These are phyloP conservation scores for Hypsibius dujardini DNA, from an alignment of 1,140 invertebrate species.

Conservation along the genomic window DNA sequence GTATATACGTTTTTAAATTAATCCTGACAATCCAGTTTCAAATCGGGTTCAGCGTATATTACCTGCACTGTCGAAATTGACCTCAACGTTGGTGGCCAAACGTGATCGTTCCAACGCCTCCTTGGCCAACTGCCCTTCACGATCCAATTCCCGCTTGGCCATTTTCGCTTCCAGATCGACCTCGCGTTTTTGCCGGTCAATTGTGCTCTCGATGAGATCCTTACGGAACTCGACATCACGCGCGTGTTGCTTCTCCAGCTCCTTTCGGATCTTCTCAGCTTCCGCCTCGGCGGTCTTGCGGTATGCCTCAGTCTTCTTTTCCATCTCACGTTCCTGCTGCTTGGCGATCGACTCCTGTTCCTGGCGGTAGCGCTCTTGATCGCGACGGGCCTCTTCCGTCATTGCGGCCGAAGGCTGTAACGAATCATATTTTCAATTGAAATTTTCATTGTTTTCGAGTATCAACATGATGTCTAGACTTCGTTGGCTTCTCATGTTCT, in stretches of 20 bases:
- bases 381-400: too few species aligned
- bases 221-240: background rate
- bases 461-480: too few species aligned
- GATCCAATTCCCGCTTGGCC: slow-evolving; percentile 4
- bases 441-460: too few species aligned
- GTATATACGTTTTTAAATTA: background rate
- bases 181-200: background rate
- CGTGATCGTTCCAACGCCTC: background rate
- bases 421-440: too few species aligned
- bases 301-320: too few species aligned
- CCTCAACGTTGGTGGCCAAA: background rate
- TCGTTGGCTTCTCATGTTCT: too few species aligned
- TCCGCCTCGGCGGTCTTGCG: too few species aligned
- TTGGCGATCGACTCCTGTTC: too few species aligned
- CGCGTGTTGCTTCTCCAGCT: background rate
- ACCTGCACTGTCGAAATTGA: background rate
- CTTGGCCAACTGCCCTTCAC: slow-evolving; percentile 4
- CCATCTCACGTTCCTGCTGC: too few species aligned
- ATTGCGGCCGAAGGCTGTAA: too few species aligned
- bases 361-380: too few species aligned
- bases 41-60: background rate
- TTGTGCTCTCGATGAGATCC: background rate
- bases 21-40: background rate
- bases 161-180: slow-evolving; percentile 6
- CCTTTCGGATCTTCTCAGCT: too few species aligned